phyloP scores from a whole-genome alignment of 2,113 vertebrate genomes.

The Pachyramphus minor region DNA sequence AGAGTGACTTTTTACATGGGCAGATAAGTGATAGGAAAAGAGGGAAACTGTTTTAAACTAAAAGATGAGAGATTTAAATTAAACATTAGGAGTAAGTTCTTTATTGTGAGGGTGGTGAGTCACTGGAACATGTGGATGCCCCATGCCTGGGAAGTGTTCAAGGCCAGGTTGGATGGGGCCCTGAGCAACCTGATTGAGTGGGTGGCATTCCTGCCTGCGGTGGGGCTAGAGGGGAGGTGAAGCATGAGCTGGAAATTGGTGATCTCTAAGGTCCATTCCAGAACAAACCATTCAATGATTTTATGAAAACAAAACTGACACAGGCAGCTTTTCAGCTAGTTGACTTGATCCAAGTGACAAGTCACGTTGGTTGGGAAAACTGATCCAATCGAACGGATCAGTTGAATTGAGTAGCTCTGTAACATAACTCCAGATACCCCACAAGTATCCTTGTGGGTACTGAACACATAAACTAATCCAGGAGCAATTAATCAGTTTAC shows the following conservation, averaged over 20 bases:
- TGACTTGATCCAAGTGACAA: neutral
- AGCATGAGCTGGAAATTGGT: neutral
- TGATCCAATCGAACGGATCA: neutral
- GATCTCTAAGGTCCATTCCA: neutral
- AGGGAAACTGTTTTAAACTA: neutral
- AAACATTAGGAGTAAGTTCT: neutral
- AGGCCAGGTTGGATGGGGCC: neutral
- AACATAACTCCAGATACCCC: neutral
- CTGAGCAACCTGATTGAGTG: neutral
- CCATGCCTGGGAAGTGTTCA: neutral
- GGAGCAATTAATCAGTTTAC: neutral
- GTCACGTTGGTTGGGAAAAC: neutral
- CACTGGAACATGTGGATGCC: neutral
- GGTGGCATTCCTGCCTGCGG: neutral
- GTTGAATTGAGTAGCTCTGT: too few species aligned
- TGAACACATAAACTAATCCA: neutral
- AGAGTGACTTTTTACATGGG: neutral
- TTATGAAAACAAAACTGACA: neutral
- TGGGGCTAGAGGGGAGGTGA: neutral
- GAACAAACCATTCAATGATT: neutral
- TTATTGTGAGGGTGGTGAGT: neutral
- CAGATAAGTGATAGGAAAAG: neutral
- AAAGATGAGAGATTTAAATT: neutral
- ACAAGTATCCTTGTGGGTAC: neutral
- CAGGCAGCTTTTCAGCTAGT: neutral